Evolutionary conservation across 1,140 invertebrate genomes (phyloP).

Genomic region (Oreohelix idahoensis): DNA sequence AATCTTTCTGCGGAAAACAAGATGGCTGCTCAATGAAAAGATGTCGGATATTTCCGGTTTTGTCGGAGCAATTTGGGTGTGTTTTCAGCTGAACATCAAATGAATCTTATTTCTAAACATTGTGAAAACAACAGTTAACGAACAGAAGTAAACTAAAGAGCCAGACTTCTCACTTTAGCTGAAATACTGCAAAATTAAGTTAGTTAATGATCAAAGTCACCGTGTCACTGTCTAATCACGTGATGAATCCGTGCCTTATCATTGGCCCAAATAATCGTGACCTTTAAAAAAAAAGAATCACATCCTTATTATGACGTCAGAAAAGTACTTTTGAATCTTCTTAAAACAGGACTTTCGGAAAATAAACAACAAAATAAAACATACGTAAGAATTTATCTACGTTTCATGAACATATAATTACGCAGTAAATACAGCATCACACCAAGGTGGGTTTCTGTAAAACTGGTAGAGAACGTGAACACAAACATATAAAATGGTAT

Average conservation of each 20-base stretch:
- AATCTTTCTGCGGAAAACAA: slow-evolving; percentile 6
- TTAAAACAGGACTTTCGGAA: not conserved
- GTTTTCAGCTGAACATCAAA: not conserved
- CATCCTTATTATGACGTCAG: not conserved
- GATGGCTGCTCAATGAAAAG: not conserved
- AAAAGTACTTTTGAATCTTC: not conserved
- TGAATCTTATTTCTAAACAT: not conserved
- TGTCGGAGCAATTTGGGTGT: not conserved
- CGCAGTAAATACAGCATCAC: no score
- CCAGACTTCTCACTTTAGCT: not conserved
- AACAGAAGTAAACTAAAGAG: not conserved
- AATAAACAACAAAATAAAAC: not conserved
- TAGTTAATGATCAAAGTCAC: not conserved
- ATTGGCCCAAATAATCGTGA: not conserved
- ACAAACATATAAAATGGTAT: no score
- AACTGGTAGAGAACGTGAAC: no score
- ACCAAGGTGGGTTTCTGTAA: no score
- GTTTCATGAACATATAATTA: not conserved
- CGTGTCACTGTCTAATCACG: not conserved
- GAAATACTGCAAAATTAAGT: not conserved
- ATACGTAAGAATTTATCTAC: not conserved
- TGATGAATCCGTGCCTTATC: not conserved
- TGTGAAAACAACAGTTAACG: not conserved
- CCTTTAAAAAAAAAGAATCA: not conserved
- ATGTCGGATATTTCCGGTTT: slow-evolving; percentile 27